Base-by-base conservation (phyloP, 2,113 vertebrate species). In the Vidua chalybeata region DNA sequence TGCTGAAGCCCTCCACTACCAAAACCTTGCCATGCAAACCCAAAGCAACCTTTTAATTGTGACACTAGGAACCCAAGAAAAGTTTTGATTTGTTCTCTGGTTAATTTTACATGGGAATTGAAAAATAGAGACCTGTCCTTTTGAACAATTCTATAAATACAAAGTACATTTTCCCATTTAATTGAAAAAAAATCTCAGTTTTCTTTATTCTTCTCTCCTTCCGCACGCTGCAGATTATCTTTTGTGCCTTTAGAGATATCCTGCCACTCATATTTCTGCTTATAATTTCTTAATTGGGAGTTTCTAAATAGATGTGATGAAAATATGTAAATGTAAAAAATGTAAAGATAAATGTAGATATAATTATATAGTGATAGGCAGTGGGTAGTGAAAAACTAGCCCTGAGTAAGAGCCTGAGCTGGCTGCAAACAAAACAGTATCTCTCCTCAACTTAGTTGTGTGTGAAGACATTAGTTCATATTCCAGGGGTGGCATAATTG, bases 1-100 rank as follows among this genome's bases (percentile, higher is more conserved):
- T 1, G 0, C 15, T 74, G 19, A 23, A 74, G 33, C 1, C 2
- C 37, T 14, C 15, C 7, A 11, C 45, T 39, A 30, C 11, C 23
- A 74, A 89, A 82, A 61, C 13, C 33, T 67, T 74, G 13, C 33
- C 28, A 21, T n/a, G 13, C 39, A 59, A 52, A 59, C 33, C 10
- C 22, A 37, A 19, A 59, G 7, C 6, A 67, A 21, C 37, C 30
- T 52, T 46, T 59, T 45, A 52, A 8, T 74, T 46, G 33, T 52
- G 61, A 28, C 37, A 20, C 61, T 59, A 39, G 28, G 4, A 76
- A 37, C 24, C 14, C 41, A 63, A 62, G 31, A 66, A 45, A 61
- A 69, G 22, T 64, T 85, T 41, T 31, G 6, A 33, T 61, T 55
- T 88, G 14, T 78, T 68, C 35, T 82, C 35, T 72, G 21, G 2